Evolutionary conservation across 35 echinoderm and acorn worm species (phyloP).

Genomic region (Amphiura filiformis): DNA sequence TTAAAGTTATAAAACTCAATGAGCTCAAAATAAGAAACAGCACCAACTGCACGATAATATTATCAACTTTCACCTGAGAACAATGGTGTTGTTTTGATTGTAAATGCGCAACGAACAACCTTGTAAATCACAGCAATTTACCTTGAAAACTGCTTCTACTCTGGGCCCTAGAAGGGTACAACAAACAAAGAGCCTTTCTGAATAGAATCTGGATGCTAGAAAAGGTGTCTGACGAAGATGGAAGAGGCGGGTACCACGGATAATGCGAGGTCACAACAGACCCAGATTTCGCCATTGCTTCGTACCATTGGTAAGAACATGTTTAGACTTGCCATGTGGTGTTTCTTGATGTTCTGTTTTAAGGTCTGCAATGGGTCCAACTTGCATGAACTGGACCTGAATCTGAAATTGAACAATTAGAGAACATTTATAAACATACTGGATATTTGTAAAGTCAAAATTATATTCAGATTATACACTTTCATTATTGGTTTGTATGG

Average conservation of each 20-base stretch:
- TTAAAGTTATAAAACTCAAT: too few species aligned
- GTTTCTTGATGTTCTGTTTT: background rate
- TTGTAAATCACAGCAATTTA: background rate
- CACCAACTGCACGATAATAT: background rate
- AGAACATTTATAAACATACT: too few species aligned
- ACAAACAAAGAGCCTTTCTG: background rate
- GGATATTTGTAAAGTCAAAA: too few species aligned
- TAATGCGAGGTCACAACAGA: background rate
- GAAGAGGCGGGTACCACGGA: background rate
- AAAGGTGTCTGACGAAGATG: background rate
- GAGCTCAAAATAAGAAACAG: background rate
- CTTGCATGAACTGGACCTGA: too few species aligned
- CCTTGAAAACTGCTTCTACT: background rate
- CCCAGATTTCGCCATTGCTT: background rate
- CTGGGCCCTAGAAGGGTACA: background rate
- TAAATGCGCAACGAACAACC: background rate
- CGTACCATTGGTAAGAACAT: background rate
- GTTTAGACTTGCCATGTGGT: background rate
- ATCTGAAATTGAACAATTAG: too few species aligned
- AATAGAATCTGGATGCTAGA: background rate
- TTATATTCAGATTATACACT: too few species aligned
- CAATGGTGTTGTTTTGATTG: background rate
- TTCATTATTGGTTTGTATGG: too few species aligned
- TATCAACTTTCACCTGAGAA: background rate
- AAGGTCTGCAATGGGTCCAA: too few species aligned